These are phyloP conservation scores for Silurus asotus DNA, from an alignment of 2,113 vertebrate species.

Conservation along the genomic window DNA sequence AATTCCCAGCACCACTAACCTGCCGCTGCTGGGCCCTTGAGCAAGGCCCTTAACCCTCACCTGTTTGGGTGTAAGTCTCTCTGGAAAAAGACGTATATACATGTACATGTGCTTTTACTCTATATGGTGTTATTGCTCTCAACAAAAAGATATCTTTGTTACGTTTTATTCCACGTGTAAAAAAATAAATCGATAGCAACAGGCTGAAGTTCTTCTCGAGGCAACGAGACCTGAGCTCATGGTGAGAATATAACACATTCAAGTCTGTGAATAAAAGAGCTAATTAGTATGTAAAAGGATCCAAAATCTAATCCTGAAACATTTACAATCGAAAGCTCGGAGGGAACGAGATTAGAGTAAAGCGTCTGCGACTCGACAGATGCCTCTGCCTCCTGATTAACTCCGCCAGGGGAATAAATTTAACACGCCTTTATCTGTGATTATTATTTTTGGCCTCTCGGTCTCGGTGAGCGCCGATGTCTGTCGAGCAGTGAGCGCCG, in stretches of 20 bases:
- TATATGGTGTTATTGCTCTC: too few relatives aligned
- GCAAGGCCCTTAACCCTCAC: too few relatives aligned
- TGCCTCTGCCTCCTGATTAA: constrained; percentile 2
- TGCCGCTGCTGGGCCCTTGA: too few relatives aligned
- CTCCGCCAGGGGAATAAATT: constrained; percentile 13
- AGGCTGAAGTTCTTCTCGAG: neutral
- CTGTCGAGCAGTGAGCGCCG: neutral
- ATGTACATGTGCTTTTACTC: too few relatives aligned
- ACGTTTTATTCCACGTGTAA: too few relatives aligned
- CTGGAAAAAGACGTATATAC: too few relatives aligned
- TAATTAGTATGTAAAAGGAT: constrained; percentile 9
- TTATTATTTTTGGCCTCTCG: constrained; percentile 24
- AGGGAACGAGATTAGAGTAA: neutral
- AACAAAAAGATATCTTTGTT: too few relatives aligned
- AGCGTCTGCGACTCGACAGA: neutral
- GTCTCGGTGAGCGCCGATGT: constrained; percentile 3
- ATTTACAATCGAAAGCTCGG: neutral
- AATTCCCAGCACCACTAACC: too few relatives aligned
- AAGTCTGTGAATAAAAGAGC: neutral
- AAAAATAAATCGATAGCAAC: too few relatives aligned
- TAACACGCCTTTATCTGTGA: constrained; percentile 8
- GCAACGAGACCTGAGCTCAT: neutral
- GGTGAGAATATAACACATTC: neutral
- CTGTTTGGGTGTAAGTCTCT: too few relatives aligned
- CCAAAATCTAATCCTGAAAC: neutral